A percentile compares a stretch with the other conserved stretches of the same genome.
These are phyloP conservation scores for Tragopan temminckii DNA, from an alignment of 2,797 vertebrate species.

Conservation along the genomic window DNA sequence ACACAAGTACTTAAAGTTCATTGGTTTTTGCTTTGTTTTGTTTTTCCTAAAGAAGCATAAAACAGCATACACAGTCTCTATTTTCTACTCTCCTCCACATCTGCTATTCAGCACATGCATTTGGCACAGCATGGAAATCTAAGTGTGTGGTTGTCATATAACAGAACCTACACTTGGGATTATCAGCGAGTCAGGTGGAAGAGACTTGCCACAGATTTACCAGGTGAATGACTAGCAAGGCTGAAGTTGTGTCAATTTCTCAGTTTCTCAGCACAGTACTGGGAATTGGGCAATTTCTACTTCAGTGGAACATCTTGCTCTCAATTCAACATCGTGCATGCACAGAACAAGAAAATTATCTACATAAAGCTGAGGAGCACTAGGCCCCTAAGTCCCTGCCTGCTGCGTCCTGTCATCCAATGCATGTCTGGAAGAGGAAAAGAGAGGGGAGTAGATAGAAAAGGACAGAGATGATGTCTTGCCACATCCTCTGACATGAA, in stretches of 20 bases:
- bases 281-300: neutral
- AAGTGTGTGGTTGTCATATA: neutral
- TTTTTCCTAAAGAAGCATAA: neutral
- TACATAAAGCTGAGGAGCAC: neutral
- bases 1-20: constrained; percentile 14
- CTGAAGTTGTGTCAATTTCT: neutral
- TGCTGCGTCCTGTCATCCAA: neutral
- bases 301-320: neutral
- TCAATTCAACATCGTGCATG: neutral
- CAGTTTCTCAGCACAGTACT: neutral
- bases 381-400: accelerated
- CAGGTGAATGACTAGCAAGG: neutral
- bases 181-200: accelerated
- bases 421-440: neutral
- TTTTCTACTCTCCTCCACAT: neutral
- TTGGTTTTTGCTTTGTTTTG: neutral
- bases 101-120: neutral
- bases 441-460: neutral
- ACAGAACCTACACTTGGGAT: neutral
- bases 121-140: neutral
- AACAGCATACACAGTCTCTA: neutral
- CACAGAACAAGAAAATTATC: neutral
- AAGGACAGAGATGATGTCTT: neutral
- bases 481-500: neutral
- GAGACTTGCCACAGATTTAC: neutral